A percentile compares a stretch with the other conserved stretches of the same genome.
Evolutionary conservation across 2,888 invertebrate genomes (phyloP).

Genomic region (Brenthis daphne): DNA sequence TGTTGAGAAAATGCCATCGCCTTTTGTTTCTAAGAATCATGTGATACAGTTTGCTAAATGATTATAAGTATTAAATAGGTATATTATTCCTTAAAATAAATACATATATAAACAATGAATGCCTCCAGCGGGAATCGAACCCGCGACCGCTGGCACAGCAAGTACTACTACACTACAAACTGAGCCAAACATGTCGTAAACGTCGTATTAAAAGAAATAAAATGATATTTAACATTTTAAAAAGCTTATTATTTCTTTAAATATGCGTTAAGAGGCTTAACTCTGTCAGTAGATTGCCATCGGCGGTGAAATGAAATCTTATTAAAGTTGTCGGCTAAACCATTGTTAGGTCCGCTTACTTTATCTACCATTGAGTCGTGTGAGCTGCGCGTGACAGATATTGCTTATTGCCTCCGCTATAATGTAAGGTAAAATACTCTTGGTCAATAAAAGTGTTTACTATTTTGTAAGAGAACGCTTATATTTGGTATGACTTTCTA

Average conservation of each 20-base stretch:
- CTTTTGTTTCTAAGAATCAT: slow-evolving; percentile 13
- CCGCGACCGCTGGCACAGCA: no score
- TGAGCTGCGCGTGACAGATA: slow-evolving; percentile 37
- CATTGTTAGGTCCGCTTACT: slow-evolving; percentile 30
- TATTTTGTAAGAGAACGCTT: neutral
- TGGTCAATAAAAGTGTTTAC: slow-evolving; percentile 14
- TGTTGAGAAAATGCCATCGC: slow-evolving; percentile 2
- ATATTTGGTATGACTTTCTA: no score
- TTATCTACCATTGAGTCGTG: slow-evolving; percentile 31
- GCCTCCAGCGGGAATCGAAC: no score
- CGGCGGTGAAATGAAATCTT: slow-evolving; percentile 35
- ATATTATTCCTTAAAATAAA: no score
- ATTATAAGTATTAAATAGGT: neutral
- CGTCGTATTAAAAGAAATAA: neutral
- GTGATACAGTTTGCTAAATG: neutral
- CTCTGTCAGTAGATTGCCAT: slow-evolving; percentile 24
- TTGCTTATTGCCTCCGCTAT: slow-evolving; percentile 32
- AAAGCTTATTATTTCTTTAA: slow-evolving; percentile 17
- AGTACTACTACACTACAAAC: no score
- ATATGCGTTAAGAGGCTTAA: slow-evolving; percentile 27
- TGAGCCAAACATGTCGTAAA: no score
- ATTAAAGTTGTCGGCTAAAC: slow-evolving; percentile 33
- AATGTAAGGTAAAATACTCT: slow-evolving; percentile 11
- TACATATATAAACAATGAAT: no score
- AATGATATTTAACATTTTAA: neutral